These are phyloP conservation scores for Pedicia rivosa DNA, from an alignment of 2,888 invertebrate species.

Conservation along the genomic window DNA sequence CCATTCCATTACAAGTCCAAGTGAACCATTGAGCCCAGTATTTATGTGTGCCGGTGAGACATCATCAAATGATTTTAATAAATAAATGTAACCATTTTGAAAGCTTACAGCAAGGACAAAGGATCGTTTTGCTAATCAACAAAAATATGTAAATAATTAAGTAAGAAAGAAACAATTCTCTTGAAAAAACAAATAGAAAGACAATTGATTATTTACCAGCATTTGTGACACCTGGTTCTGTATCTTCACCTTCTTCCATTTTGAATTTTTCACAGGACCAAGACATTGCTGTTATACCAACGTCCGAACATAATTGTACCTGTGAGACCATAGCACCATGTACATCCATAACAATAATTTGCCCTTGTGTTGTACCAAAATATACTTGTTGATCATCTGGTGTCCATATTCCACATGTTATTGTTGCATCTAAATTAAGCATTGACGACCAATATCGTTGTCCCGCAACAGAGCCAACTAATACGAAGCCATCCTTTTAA, in stretches of 20 bases:
- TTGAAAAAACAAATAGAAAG: too few species aligned
- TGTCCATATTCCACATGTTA: conserved; percentile 96
- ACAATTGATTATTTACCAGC: conserved; percentile 32
- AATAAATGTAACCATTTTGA: conserved; percentile 75
- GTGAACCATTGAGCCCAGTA: conserved; percentile 60
- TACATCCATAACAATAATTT: conserved; percentile 93
- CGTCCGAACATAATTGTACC: conserved; percentile 64
- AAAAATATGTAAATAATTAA: conserved; percentile 7
- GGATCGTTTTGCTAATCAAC: conserved; percentile 36
- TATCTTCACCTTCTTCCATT: conserved; percentile 87
- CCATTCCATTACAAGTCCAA: conserved; percentile 86
- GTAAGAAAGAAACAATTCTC: too few species aligned
- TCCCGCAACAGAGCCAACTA: conserved; percentile 94
- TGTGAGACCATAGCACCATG: conserved; percentile 92
- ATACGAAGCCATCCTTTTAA: conserved; percentile 97
- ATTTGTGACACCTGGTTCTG: conserved; percentile 39
- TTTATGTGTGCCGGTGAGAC: conserved; percentile 74
- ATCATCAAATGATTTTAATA: conserved; percentile 86
- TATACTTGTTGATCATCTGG: conserved; percentile 96
- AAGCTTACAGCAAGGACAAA: conserved; percentile 79
- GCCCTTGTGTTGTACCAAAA: conserved; percentile 88
- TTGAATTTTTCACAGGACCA: conserved; percentile 98
- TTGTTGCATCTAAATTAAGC: conserved; percentile 83
- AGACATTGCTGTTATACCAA: conserved; percentile 79
- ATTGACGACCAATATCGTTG: conserved; percentile 98